Evolutionary conservation across 30 jellyfish, hydroid and myxozoan species (phyloP).

Genomic region (Aurelia coerulea): DNA sequence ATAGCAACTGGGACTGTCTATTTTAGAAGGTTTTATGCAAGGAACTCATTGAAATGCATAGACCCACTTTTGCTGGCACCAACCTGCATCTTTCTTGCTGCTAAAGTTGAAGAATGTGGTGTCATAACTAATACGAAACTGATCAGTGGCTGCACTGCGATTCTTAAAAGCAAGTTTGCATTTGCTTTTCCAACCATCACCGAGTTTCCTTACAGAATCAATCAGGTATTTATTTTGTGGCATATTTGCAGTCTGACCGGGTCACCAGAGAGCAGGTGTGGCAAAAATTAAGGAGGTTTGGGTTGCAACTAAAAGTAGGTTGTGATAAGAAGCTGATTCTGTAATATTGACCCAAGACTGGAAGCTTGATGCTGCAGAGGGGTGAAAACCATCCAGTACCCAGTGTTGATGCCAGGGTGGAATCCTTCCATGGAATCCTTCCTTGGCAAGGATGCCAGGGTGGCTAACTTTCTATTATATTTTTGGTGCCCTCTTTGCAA

Average conservation of each 20-base stretch:
- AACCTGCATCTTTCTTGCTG: conserved; percentile 86
- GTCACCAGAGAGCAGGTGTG: too few relatives aligned
- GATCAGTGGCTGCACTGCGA: conserved; percentile 77
- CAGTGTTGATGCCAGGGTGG: too few relatives aligned
- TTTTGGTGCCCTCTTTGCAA: too few relatives aligned
- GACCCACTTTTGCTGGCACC: conserved; percentile 94
- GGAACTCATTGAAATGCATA: conserved; percentile 79
- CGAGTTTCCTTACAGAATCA: conserved; percentile 89
- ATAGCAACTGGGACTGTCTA: conserved; percentile 95
- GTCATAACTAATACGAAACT: conserved; percentile 77
- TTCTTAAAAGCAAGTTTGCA: conserved; percentile 74
- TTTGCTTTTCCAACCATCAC: conserved; percentile 79
- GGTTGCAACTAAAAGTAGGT: too few relatives aligned
- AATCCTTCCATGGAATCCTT: too few relatives aligned
- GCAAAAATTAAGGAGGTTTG: too few relatives aligned
- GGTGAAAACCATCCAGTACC: too few relatives aligned
- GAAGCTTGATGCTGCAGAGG: too few relatives aligned
- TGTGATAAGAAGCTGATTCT: too few relatives aligned
- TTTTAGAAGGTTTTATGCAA: conserved; percentile 85
- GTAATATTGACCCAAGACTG: too few relatives aligned
- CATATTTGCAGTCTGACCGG: background rate
- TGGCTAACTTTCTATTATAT: too few relatives aligned
- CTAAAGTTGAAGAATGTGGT: conserved; percentile 95
- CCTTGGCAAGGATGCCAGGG: too few relatives aligned
- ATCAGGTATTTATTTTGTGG: conserved; percentile 45